Evolutionary conservation across 1,140 invertebrate genomes (phyloP).

Genomic region (Antheraea pernyi): DNA sequence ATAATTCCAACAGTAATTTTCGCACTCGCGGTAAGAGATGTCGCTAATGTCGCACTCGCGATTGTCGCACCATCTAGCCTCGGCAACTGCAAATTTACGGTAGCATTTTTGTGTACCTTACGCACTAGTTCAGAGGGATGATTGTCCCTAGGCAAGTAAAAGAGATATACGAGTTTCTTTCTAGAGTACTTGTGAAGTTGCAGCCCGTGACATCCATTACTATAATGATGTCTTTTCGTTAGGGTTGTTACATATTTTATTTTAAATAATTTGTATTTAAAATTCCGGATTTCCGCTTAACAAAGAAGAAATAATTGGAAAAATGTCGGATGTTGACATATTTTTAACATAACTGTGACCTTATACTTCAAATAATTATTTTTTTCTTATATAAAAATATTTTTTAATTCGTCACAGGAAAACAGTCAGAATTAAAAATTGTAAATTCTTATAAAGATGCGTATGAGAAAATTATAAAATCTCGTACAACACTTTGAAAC

Average conservation of each 20-base stretch:
- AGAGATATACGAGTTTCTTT: slow-evolving; percentile 39
- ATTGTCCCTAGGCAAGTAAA: slow-evolving; percentile 26
- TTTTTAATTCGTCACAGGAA: too few relatives aligned
- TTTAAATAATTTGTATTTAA: background rate
- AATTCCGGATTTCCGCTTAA: too few relatives aligned
- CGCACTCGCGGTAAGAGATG: slow-evolving; percentile 64
- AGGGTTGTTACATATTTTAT: slow-evolving; percentile 34
- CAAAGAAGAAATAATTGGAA: too few relatives aligned
- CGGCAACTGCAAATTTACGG: slow-evolving; percentile 36
- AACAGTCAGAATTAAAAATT: too few relatives aligned
- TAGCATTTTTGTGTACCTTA: slow-evolving; percentile 25
- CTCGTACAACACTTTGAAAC: too few relatives aligned
- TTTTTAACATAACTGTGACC: too few relatives aligned
- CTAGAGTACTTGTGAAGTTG: slow-evolving; percentile 64
- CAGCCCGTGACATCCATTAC: slow-evolving; percentile 75
- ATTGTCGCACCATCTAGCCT: slow-evolving; percentile 62
- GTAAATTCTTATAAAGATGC: too few relatives aligned
- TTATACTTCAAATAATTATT: too few relatives aligned
- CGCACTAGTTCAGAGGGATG: slow-evolving; percentile 14
- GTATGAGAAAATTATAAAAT: too few relatives aligned
- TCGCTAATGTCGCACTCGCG: slow-evolving; percentile 71
- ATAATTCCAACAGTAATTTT: slow-evolving; percentile 67
- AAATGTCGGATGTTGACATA: too few relatives aligned
- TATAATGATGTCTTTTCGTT: slow-evolving; percentile 65
- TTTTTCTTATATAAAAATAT: too few relatives aligned